phyloP scores from a whole-genome alignment of 2,113 vertebrate genomes.

The Panurus biarmicus region DNA sequence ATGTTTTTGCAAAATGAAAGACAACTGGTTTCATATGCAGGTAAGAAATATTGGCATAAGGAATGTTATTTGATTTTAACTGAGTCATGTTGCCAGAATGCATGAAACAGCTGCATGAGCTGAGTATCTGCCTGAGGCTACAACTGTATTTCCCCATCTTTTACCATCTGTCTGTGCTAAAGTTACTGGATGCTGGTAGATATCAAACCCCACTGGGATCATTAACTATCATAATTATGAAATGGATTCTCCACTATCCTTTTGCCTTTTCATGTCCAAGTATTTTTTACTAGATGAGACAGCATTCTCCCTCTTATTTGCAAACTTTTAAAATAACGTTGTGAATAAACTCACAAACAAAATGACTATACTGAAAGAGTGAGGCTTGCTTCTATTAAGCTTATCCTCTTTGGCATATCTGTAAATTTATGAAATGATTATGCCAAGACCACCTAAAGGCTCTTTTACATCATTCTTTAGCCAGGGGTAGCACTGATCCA shows the following conservation, averaged over 20 bases:
- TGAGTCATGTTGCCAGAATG: conserved; percentile 67
- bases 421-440: neutral
- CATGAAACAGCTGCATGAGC: conserved; percentile 69
- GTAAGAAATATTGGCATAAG: conserved; percentile 66
- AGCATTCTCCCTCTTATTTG: neutral
- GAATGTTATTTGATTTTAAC: conserved; percentile 69
- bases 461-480: neutral
- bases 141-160: conserved; percentile 53
- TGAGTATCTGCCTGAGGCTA: conserved; percentile 60
- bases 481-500: neutral
- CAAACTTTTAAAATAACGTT: neutral
- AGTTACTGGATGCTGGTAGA: conserved; percentile 50
- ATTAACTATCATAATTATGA: conserved; percentile 31
- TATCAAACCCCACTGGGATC: neutral
- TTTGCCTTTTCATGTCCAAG: neutral
- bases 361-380: neutral
- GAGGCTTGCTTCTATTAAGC: neutral
- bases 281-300: neutral
- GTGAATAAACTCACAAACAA: neutral
- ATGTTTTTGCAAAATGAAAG: conserved; percentile 66
- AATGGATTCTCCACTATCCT: neutral
- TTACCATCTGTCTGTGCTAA: conserved; percentile 62
- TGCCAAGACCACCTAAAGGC: neutral
- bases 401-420: neutral
- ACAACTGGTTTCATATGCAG: conserved; percentile 68